phyloP scores from a whole-genome alignment of 2,797 vertebrate genomes.

The Lemur catta region DNA sequence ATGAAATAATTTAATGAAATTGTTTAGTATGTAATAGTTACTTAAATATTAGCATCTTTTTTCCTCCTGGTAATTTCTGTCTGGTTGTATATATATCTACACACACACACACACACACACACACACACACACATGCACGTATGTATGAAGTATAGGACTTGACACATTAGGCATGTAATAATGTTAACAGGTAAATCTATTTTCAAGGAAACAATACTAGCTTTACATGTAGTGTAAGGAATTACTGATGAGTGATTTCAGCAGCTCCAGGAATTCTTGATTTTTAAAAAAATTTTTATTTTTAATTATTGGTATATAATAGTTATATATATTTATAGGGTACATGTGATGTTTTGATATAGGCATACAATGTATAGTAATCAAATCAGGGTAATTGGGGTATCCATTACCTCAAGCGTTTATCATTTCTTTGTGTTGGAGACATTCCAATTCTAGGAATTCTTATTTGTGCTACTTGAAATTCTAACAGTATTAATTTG shows the following conservation, averaged over 20 bases:
- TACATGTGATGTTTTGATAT: no score
- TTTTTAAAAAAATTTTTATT: no score
- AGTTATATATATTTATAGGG: no score
- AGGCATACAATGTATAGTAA: no score
- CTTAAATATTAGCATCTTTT: neutral
- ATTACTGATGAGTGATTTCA: neutral
- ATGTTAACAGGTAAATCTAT: neutral
- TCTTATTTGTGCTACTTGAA: neutral
- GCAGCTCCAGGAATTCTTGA: neutral
- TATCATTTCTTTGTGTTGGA: no score
- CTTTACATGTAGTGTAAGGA: neutral
- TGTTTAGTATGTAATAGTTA: neutral
- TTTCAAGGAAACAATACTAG: slow-evolving; percentile 1
- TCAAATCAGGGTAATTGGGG: no score
- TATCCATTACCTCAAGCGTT: no score
- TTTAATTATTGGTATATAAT: no score
- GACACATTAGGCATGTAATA: neutral
- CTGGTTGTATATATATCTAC: neutral
- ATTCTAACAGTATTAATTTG: slow-evolving; percentile 15
- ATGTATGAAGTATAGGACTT: neutral
- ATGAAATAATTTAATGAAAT: neutral
- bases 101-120: no score
- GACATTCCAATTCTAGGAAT: no score
- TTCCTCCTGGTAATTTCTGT: neutral
- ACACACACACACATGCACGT: no score